Base-by-base conservation (phyloP, 2,888 invertebrate species). In the Mesoligia furuncula region DNA sequence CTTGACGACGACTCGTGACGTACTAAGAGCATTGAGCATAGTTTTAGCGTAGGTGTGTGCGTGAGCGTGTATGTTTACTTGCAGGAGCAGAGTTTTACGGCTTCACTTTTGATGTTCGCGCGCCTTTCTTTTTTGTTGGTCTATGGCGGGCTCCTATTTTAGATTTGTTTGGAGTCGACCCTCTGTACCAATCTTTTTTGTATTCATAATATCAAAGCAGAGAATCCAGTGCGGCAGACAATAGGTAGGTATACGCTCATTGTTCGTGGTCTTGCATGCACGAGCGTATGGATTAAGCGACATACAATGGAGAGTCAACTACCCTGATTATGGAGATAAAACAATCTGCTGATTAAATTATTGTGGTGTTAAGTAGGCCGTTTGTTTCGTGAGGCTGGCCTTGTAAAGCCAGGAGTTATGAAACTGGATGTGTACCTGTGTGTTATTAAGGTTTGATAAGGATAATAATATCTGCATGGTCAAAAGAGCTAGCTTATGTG, bases 251-350 rank as follows among this genome's bases (percentile, higher is more conserved):
- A 31, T 79, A 81, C 85, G 74, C 73, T 86, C 84, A 85, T 91
- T 91, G 90, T 91, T 88, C 74, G 70, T 85, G 75, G 75, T 79
- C 79, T 77, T 70, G 79, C 79, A 78, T 84, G 80, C 83, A 74
- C 70, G 69, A 48, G 82, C 69, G 80, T 80, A 76, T 80, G 88
- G 85, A 87, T 90, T 83, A 85, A 80, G 76, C 75, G 80, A 73
- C 84, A 69, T 70, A 89, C 85, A 84, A 85, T 85, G 62, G 77
- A 42, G 48, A 82, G 81, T 88, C 85, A 81, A 79, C 81, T 67
- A 75, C 72, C 59, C 80, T 83, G 80, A 80, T 84, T 80, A 75
- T 62, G 73, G 72, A 83, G 81, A 87, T 86, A 84, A 72, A 81
- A 83, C 81, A 84, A 85, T 79, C 71, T 71, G 48, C 68, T 79